Base-by-base conservation (phyloP, 1,140 invertebrate genomes). In the Drosophila orena region DNA sequence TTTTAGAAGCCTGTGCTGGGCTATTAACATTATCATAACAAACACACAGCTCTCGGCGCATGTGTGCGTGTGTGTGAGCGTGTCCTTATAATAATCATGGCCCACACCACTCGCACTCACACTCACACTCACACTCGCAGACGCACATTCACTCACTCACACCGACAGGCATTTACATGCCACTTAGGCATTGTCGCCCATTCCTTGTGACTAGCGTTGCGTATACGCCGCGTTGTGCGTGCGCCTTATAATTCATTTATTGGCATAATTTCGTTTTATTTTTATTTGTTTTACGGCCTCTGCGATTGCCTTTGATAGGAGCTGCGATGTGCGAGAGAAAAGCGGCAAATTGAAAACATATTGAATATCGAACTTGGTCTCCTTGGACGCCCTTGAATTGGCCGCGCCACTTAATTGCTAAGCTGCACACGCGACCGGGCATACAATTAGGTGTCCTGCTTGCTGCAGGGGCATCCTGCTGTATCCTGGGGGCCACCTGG, bases 261-360 rank as follows among this genome's bases (percentile, higher is more conserved):
- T 88, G 83, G 79, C 76, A 81, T 88, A 88, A 88, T 88, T 83
- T 88, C 75, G 68, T 88, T 88, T 88, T 88, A 88, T 88, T 88
- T 88, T 88, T 88, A 88, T 88, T 86, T 83, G 83, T 81, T 86
- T 77, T 66, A 81, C 75, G 70, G 83, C 75, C 66, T 75, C 81
- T 73, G 75, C 83, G 72, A 79, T 81, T 70, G 76, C 79, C 59
- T 79, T 83, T 70, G 79, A 79, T 81, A 68, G 65, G 30, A 6
- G n/a, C 24, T 17, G 40, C 27, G 49, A 50, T 35, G 49, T 20
- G 30, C 15, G 15, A 17, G 43, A 46, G 37, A 34, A 57, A 64
- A 62, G 58, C 44, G 74, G 74, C 75, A 88, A 86, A 86, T 88
- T 86, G 75, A 86, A 86, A 86, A 83, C 83, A 86, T 86, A 86